phyloP scores from a whole-genome alignment of 2,113 vertebrate genomes.

The Vidua chalybeata region DNA sequence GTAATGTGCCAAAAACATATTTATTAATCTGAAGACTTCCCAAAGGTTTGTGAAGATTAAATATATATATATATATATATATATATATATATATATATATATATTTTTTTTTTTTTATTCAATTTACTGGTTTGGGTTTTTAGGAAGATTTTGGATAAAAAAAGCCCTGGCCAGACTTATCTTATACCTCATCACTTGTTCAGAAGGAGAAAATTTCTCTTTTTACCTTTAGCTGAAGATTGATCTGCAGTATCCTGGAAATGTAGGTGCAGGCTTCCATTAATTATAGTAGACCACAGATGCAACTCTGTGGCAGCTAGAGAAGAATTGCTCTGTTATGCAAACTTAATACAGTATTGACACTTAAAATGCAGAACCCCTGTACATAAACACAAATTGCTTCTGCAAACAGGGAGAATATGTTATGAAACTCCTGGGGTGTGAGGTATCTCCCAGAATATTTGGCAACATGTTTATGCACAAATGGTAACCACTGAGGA shows the following conservation, averaged over 20 bases:
- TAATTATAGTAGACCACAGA: neutral
- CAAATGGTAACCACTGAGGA: neutral
- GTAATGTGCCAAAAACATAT: neutral
- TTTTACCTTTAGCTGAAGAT: neutral
- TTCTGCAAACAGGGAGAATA: neutral
- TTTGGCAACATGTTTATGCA: neutral
- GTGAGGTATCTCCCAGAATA: neutral
- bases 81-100: too few relatives aligned
- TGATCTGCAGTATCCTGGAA: neutral
- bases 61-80: too few relatives aligned
- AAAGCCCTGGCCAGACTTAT: neutral
- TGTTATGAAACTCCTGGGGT: neutral
- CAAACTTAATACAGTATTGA: neutral
- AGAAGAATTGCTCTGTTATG: neutral
- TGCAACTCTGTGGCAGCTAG: neutral
- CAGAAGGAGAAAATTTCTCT: neutral
- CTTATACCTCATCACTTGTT: neutral
- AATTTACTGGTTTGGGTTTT: rapidly evolving
- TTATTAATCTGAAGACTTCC: neutral
- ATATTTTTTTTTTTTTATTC: neutral
- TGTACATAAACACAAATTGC: neutral
- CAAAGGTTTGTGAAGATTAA: neutral
- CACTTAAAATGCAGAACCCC: neutral
- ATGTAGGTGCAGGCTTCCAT: neutral
- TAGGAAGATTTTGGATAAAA: neutral